Evolutionary conservation across 2,888 invertebrate species (phyloP).

Genomic region (Eulithis testata): DNA sequence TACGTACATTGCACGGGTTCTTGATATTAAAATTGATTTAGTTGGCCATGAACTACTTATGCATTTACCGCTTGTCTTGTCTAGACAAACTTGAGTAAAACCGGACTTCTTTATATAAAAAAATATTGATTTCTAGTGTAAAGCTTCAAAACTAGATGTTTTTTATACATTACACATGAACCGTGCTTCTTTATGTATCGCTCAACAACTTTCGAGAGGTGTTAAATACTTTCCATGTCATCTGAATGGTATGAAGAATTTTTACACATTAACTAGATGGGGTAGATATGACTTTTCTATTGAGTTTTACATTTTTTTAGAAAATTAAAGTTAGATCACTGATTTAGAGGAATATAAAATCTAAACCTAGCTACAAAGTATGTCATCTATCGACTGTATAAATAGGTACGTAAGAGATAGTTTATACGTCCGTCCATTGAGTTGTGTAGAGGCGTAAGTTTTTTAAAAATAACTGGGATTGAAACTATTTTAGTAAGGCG

Average conservation of each 20-base stretch:
- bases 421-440: too few relatives aligned
- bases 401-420: too few relatives aligned
- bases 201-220: neutral
- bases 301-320: too few relatives aligned
- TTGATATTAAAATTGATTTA: conserved; percentile 4
- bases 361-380: too few relatives aligned
- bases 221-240: conserved; percentile 15
- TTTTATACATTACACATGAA: neutral
- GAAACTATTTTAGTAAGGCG: neutral
- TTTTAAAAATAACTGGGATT: neutral
- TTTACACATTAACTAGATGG: too few relatives aligned
- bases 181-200: conserved; percentile 7
- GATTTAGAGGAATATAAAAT: too few relatives aligned
- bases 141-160: too few relatives aligned
- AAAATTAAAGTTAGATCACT: too few relatives aligned
- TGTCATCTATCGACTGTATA: too few relatives aligned
- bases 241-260: conserved; percentile 4
- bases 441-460: neutral
- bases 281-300: too few relatives aligned
- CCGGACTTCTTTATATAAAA: neutral
- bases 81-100: neutral
- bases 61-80: neutral
- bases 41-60: conserved; percentile 21
- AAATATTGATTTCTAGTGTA: neutral
- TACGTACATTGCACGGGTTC: neutral